phyloP scores from a whole-genome alignment of 2,888 invertebrate species.

The Drosophila acutilabella region DNA sequence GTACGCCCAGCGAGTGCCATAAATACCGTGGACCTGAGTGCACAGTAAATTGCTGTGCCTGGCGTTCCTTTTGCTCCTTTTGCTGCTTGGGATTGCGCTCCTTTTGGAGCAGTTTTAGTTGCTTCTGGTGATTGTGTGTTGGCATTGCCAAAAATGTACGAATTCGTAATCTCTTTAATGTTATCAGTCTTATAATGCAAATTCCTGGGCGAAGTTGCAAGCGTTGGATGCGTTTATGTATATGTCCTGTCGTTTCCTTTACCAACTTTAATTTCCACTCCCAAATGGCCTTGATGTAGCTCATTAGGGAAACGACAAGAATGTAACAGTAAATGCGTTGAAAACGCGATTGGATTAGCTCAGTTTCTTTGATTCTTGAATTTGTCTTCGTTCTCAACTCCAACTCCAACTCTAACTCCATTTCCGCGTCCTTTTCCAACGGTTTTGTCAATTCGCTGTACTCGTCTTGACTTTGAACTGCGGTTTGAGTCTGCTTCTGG shows the following conservation, averaged over 20 bases:
- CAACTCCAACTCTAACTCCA: not conserved
- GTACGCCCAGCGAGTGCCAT: constrained; percentile 43
- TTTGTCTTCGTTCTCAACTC: constrained; percentile 28
- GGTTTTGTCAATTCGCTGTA: constrained; percentile 38
- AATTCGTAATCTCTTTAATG: constrained; percentile 83
- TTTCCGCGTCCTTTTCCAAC: not conserved
- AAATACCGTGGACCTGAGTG: constrained; percentile 42
- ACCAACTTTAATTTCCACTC: constrained; percentile 35
- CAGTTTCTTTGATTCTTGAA: constrained; percentile 49
- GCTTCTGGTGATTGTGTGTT: constrained; percentile 48
- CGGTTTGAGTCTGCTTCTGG: constrained; percentile 18
- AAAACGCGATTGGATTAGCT: constrained; percentile 72
- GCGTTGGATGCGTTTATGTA: constrained; percentile 13
- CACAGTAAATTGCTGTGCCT: constrained; percentile 17
- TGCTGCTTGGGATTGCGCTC: not conserved
- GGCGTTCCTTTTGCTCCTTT: constrained; percentile 15
- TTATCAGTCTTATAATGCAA: constrained; percentile 85
- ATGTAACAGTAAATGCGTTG: constrained; percentile 67
- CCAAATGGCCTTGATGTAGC: constrained; percentile 63
- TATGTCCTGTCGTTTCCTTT: constrained; percentile 5
- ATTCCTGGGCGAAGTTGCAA: constrained; percentile 72
- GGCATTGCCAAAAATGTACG: constrained; percentile 72
- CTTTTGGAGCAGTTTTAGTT: constrained; percentile 19
- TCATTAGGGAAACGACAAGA: constrained; percentile 67
- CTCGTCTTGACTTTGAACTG: not conserved